Conservation (phyloP, 2,797 vertebrate species). For the Sebastes aleutianus region DNA sequence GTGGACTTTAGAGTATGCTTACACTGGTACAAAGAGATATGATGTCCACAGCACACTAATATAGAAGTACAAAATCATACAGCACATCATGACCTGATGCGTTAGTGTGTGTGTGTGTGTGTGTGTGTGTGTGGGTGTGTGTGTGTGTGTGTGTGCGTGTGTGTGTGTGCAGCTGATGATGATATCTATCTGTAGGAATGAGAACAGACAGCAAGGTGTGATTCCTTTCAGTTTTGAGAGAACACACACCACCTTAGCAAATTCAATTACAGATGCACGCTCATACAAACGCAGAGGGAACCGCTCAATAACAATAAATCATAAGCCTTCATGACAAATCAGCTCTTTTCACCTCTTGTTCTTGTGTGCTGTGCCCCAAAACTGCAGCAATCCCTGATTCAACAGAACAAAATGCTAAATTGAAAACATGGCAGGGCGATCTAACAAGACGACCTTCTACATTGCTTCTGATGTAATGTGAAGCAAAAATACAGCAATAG, state of each 20-base stretch:
- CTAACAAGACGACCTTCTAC: background rate
- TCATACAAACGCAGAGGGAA: background rate
- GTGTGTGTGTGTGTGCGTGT: background rate
- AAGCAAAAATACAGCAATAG: background rate
- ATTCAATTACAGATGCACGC: conserved; percentile 42
- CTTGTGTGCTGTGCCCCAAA: conserved; percentile 14
- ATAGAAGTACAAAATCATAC: background rate
- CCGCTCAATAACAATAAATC: conserved; percentile 40
- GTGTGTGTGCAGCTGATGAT: conserved; percentile 11
- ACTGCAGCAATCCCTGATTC: conserved; percentile 25
- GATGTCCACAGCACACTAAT: conserved; percentile 5
- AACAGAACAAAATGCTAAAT: background rate
- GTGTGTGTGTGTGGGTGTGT: background rate
- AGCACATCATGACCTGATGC: background rate
- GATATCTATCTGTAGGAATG: conserved; percentile 41
- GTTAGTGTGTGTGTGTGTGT: background rate
- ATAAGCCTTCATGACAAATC: conserved; percentile 32
- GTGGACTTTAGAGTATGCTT: background rate
- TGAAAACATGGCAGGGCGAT: background rate
- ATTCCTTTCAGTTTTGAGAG: conserved; percentile 45
- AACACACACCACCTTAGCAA: conserved; percentile 21
- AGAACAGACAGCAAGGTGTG: conserved; percentile 20
- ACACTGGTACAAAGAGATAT: background rate
- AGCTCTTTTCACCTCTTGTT: conserved; percentile 22
- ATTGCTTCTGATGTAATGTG: background rate